Conservation (phyloP, 1,140 invertebrate genomes). For the Goniozus legneri region DNA sequence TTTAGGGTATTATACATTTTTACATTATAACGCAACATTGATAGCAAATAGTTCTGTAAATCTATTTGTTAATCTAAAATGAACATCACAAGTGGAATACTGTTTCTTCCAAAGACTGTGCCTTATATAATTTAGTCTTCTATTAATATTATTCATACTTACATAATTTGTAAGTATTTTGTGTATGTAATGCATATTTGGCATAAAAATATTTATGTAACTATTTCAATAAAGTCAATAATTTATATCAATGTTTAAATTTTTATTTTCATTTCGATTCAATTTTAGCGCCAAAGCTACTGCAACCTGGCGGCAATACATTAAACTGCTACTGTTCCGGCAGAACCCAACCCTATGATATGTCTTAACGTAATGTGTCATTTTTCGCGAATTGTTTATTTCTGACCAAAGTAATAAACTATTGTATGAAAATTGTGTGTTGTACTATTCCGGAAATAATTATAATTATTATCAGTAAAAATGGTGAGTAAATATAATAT, state of each 20-base stretch:
- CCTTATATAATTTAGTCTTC: not conserved
- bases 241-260: not conserved
- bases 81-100: too few species aligned
- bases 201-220: not conserved
- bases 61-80: too few species aligned
- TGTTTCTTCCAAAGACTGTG: not conserved
- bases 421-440: not conserved
- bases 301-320: not conserved
- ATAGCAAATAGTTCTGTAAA: not conserved
- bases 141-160: not conserved
- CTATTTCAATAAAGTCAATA: not conserved
- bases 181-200: too few species aligned
- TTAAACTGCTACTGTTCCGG: conserved; percentile 1
- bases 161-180: too few species aligned
- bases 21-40: too few species aligned
- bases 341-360: conserved; percentile 16
- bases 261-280: not conserved
- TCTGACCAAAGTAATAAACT: conserved; percentile 1
- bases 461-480: conserved; percentile 1
- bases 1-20: too few species aligned
- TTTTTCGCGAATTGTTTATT: conserved; percentile 13
- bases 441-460: not conserved
- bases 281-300: not conserved
- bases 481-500: conserved; percentile 13
- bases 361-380: conserved; percentile 19